Percentiles rank a stretch among this genome's conserved stretches.
These are phyloP conservation scores for Heliconius ethilla DNA, from an alignment of 2,888 invertebrate genomes.

Conservation along the genomic window DNA sequence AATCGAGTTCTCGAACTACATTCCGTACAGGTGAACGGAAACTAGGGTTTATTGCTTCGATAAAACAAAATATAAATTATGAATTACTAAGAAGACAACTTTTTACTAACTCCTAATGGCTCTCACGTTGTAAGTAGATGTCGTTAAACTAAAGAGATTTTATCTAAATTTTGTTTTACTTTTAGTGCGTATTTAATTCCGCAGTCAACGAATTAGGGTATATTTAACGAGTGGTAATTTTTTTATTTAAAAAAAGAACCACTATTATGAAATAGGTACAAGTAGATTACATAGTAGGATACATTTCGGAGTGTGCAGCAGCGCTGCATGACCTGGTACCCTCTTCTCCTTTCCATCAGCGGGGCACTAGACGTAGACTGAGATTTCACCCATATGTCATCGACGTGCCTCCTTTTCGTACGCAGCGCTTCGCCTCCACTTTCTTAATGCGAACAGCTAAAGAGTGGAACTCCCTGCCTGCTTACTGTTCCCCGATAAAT, in stretches of 20 bases:
- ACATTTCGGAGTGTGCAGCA: too few relatives aligned
- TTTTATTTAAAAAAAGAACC: not conserved
- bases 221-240: not conserved
- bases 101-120: constrained; percentile 6
- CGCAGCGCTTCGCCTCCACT: too few relatives aligned
- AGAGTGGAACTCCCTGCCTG: too few relatives aligned
- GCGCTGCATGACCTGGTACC: too few relatives aligned
- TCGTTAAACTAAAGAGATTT: not conserved
- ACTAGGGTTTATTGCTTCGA: constrained; percentile 20
- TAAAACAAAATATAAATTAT: constrained; percentile 13
- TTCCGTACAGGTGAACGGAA: constrained; percentile 33
- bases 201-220: not conserved
- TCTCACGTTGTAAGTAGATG: not conserved
- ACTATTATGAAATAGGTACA: too few relatives aligned
- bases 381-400: too few relatives aligned
- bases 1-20: constrained; percentile 4
- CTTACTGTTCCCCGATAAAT: too few relatives aligned
- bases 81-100: not conserved
- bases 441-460: too few relatives aligned
- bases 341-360: too few relatives aligned
- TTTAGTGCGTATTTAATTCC: not conserved
- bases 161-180: not conserved
- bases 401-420: too few relatives aligned
- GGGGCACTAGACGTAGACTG: too few relatives aligned
- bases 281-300: too few relatives aligned